phyloP scores from a whole-genome alignment of 53 echinoderm and acorn worm species.

The Zoroaster sp. region DNA sequence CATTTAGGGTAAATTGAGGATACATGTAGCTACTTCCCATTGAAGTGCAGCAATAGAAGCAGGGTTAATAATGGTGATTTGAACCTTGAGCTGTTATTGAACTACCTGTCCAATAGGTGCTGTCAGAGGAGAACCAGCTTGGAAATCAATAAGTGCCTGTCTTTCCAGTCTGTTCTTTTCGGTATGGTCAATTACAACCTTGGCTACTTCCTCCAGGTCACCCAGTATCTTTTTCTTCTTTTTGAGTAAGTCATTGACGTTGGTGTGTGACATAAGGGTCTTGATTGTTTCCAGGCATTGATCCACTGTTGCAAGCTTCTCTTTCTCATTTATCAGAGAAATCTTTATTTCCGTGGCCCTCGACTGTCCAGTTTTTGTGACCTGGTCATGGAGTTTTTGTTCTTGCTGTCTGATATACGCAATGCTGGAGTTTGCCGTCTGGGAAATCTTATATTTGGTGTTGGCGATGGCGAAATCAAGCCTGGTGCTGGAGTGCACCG shows the following conservation, averaged over 20 bases:
- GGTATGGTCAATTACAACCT: not conserved
- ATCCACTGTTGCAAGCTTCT: not conserved
- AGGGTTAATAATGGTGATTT: too few species aligned
- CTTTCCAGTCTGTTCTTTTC: not conserved
- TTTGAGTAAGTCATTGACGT: not conserved
- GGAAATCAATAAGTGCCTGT: not conserved
- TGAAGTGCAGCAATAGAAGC: too few species aligned
- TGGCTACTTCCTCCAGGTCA: not conserved
- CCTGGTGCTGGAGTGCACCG: not conserved
- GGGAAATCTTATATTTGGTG: not conserved
- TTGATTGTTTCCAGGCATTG: not conserved
- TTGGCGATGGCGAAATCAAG: not conserved
- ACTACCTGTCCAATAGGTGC: too few species aligned
- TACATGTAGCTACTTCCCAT: too few species aligned
- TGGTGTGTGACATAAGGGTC: not conserved
- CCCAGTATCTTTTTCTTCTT: not conserved
- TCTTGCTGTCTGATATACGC: not conserved
- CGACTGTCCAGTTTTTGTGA: not conserved
- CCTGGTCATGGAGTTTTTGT: not conserved
- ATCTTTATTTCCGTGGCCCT: slow-evolving; percentile 1
- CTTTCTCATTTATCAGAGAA: slow-evolving; percentile 3
- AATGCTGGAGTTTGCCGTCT: not conserved
- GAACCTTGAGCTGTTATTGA: too few species aligned
- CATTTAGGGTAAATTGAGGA: too few species aligned
- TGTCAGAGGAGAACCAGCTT: too few species aligned